Evolutionary conservation across 2,113 vertebrate species (phyloP), one percentile per base, ranked within the genome.

Genomic region (Hyperoodon ampullatus): DNA sequence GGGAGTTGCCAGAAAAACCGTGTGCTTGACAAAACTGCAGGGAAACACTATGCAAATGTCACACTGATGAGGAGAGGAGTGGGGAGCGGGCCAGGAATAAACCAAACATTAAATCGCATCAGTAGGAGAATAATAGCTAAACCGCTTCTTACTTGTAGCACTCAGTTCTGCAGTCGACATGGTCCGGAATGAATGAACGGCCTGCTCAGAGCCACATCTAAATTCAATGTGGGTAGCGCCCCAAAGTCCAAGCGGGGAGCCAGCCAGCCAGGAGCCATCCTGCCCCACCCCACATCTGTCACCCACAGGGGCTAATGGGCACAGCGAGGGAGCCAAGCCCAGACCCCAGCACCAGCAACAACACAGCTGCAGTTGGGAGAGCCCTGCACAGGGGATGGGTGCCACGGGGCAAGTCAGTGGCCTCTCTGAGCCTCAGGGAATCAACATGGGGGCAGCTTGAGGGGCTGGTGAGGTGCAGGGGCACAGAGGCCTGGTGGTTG

Each of bases 141-240:
- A 98, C 97, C 98, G 98, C 98, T 98, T 98, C 98, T 98, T 98
- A 97, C 98, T 98, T 98, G 98, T 98, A 98, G 96, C 97, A 98
- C 98, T 98, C 98, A 98, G 98, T 98, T 99, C 98, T 98, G 96
- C 92, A 98, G 98, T 98, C 98, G 81, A 98, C 98, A 98, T 65
- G 65, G 97, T 98, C 97, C 94, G 97, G 97, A 98, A 98, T 98
- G 98, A 98, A 98, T 98, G 98, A 98, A 96, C 53, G 3, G 92
- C 95, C 96, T 97, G 96, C 98, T 98, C 97, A 97, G 96, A 98
- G 95, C 98, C 97, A 98, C 98, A 98, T 98, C 97, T 98, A 97
- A 97, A 98, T 98, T 98, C 98, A 98, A 92, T 90, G 96, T 97
- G 97, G 95, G 97, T 96, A 98, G 97, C 97, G 96, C 96, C 96